These are phyloP conservation scores for Acronicta psi DNA, from an alignment of 2,888 invertebrate genomes.

Conservation along the genomic window DNA sequence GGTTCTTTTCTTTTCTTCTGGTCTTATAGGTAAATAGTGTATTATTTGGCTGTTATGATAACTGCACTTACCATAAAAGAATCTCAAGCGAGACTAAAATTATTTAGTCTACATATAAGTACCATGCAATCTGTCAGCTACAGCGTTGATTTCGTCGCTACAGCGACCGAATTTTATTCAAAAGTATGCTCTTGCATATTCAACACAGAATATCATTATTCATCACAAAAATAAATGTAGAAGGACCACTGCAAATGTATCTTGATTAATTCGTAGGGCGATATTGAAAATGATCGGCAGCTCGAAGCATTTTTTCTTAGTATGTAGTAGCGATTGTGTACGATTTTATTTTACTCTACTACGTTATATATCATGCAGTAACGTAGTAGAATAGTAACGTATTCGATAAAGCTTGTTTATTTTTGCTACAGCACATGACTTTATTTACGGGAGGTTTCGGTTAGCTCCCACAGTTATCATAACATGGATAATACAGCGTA, in stretches of 20 bases:
- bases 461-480: conserved; percentile 34
- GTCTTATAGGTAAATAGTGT: too few relatives aligned
- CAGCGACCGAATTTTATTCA: conserved; percentile 40
- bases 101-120: conserved; percentile 1
- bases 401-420: conserved; percentile 32
- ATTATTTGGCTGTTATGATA: too few relatives aligned
- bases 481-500: conserved; percentile 19
- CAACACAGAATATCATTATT: conserved; percentile 11
- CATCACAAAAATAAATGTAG: conserved; percentile 5
- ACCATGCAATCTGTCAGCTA: conserved; percentile 23
- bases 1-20: background rate
- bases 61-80: background rate
- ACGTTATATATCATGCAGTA: too few relatives aligned
- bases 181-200: conserved; percentile 42
- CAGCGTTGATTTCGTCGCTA: conserved; percentile 34
- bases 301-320: background rate
- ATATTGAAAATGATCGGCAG: background rate
- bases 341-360: background rate
- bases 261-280: background rate
- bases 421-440: conserved; percentile 34
- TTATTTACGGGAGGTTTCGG: conserved; percentile 23
- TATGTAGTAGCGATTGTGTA: too few relatives aligned
- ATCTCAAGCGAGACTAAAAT: background rate
- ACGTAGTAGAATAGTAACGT: conserved; percentile 6
- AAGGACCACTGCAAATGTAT: background rate